A percentile compares a stretch with the other conserved stretches of the same genome.
phyloP scores from a whole-genome alignment of 2,113 vertebrate species.

The Thalassoma bifasciatum region DNA sequence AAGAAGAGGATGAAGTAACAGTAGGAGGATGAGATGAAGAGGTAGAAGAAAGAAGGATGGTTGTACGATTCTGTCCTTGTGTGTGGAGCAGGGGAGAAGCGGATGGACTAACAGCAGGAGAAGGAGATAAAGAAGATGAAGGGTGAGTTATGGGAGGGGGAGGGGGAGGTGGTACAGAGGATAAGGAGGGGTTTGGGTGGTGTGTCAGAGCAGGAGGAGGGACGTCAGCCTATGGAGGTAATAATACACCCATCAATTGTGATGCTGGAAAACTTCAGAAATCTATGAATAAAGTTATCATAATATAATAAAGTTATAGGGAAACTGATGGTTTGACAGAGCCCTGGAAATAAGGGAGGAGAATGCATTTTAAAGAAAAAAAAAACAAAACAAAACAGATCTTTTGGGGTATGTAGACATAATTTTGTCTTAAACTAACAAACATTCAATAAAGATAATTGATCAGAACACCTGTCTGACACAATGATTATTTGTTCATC shows the following conservation, averaged over 20 bases:
- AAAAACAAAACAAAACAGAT: not conserved
- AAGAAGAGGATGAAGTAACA: slow-evolving; percentile 45
- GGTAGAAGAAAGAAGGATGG: slow-evolving; percentile 44
- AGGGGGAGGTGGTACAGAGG: slow-evolving; percentile 75
- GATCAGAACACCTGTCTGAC: too few species aligned
- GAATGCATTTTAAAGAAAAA: not conserved
- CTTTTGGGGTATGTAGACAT: too few species aligned
- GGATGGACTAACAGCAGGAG: slow-evolving; percentile 36
- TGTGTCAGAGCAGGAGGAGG: slow-evolving; percentile 37
- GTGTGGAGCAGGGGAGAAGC: slow-evolving; percentile 11
- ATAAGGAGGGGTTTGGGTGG: slow-evolving; percentile 36
- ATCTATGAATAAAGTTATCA: not conserved
- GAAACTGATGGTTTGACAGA: not conserved
- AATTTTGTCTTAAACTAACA: too few species aligned
- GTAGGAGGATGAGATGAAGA: slow-evolving; percentile 26
- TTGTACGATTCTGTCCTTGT: slow-evolving; percentile 32
- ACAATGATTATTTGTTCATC: too few species aligned
- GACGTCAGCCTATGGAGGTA: slow-evolving; percentile 67
- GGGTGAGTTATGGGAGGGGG: too few species aligned
- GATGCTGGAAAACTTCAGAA: not conserved
- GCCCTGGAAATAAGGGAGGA: slow-evolving; percentile 34
- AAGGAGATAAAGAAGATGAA: slow-evolving; percentile 7
- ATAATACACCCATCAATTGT: slow-evolving; percentile 59
- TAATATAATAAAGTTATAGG: not conserved
- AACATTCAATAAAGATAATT: too few species aligned